Conservation (phyloP, 2,797 vertebrate species). For the Lophius americanus region DNA sequence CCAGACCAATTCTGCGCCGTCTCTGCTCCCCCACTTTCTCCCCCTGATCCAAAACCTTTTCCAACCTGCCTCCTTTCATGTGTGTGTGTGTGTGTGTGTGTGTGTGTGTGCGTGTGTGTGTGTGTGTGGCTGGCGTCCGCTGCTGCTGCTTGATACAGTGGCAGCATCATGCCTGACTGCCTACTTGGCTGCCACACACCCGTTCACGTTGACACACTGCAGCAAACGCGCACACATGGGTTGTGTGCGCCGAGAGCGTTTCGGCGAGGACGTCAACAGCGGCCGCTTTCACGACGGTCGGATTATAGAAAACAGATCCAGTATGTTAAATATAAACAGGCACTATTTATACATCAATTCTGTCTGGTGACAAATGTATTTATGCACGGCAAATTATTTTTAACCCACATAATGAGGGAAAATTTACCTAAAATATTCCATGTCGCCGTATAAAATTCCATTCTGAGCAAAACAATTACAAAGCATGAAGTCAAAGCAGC, state of each 20-base stretch:
- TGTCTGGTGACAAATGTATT: no score
- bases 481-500: no score
- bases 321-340: no score
- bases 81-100: slow-evolving; percentile 62
- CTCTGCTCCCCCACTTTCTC: not conserved
- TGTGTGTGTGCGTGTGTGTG: slow-evolving; percentile 53
- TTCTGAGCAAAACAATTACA: no score
- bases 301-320: no score
- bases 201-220: slow-evolving; percentile 3
- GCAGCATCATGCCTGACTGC: slow-evolving; percentile 61
- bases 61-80: slow-evolving; percentile 55
- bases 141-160: slow-evolving; percentile 71
- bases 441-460: no score
- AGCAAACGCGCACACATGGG: slow-evolving; percentile 14
- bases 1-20: not conserved
- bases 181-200: slow-evolving; percentile 51
- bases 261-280: slow-evolving; percentile 33
- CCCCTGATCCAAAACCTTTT: slow-evolving; percentile 25
- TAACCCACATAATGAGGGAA: no score
- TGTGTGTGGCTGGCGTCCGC: slow-evolving; percentile 59
- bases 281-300: slow-evolving; percentile 14
- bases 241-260: slow-evolving; percentile 38
- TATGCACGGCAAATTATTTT: no score
- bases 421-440: no score
- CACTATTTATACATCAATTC: no score